Conservation (phyloP, 2,113 vertebrate species). For the Arenaria interpres region DNA sequence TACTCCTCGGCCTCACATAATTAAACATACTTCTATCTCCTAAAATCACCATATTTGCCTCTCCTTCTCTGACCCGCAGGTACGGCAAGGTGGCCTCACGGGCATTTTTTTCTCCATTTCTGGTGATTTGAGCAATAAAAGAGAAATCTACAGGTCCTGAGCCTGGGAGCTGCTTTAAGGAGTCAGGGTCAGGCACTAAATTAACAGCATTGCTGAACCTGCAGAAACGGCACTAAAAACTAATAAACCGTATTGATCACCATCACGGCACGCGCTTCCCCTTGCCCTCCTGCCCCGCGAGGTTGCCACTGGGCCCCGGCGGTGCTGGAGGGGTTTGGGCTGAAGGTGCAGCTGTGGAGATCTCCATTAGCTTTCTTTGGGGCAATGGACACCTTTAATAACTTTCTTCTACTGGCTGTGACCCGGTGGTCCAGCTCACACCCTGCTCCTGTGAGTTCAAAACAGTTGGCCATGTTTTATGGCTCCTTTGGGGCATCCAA, state of each 20-base stretch:
- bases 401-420: not conserved
- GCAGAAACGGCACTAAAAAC: not conserved
- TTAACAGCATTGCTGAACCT: not conserved
- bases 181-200: rapidly evolving
- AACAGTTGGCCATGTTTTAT: not conserved
- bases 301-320: not conserved
- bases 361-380: not conserved
- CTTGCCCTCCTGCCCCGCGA: rapidly evolving
- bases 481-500: not conserved
- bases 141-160: not conserved
- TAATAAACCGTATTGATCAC: rapidly evolving
- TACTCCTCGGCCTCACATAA: too few relatives aligned
- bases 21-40: not conserved
- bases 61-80: not conserved
- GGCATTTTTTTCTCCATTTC: rapidly evolving
- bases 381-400: not conserved
- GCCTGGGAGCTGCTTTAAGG: not conserved
- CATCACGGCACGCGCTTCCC: rapidly evolving
- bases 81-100: rapidly evolving
- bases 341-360: rapidly evolving
- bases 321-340: not conserved
- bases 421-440: not conserved
- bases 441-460: not conserved
- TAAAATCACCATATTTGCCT: rapidly evolving
- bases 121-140: not conserved